Evolutionary conservation across 2,797 vertebrate species (phyloP).

Genomic region (Hypotaenidia okinawae): DNA sequence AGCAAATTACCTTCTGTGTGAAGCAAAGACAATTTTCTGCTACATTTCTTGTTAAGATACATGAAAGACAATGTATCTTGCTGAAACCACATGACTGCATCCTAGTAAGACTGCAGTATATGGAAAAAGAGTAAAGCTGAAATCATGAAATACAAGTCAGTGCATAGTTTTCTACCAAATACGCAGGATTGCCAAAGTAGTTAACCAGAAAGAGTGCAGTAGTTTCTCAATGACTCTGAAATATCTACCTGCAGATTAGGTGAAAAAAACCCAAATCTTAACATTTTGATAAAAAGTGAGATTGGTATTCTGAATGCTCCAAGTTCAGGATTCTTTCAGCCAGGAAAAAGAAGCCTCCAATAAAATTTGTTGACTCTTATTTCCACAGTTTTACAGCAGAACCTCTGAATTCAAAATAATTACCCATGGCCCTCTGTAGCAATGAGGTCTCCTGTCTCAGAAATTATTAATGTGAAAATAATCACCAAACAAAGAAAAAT

Average conservation of each 20-base stretch:
- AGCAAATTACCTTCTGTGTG: neutral
- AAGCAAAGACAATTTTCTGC: neutral
- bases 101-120: neutral
- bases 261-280: neutral
- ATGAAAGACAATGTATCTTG: neutral
- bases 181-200: neutral
- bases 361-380: neutral
- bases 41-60: neutral
- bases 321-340: neutral
- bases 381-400: neutral
- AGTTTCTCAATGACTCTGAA: neutral
- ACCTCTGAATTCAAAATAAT: neutral
- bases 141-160: neutral
- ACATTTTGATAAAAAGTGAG: neutral
- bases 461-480: neutral
- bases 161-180: neutral
- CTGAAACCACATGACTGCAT: neutral
- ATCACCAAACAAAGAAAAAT: neutral
- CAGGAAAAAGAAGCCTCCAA: neutral
- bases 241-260: neutral
- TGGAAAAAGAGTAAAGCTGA: neutral
- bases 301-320: neutral
- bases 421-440: neutral
- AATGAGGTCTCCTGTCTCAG: neutral
- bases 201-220: neutral